Base-by-base conservation (phyloP, 2,113 vertebrate genomes). In the Stercorarius parasiticus region DNA sequence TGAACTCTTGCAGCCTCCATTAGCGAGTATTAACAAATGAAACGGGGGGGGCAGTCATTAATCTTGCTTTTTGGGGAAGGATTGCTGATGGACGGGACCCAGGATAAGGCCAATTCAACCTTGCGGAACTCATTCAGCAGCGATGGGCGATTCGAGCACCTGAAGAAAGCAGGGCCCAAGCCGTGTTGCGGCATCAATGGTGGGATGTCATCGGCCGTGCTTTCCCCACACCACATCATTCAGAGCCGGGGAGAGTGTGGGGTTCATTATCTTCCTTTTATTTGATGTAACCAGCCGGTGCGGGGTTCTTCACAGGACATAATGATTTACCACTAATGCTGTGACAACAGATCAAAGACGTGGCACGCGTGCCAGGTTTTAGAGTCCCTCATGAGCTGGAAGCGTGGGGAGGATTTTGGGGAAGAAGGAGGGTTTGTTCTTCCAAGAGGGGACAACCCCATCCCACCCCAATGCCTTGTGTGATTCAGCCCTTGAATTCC, bases 151-250 rank as follows among this genome's bases (percentile, higher is more conserved):
- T 15, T 14, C 8, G 5, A 65, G n/a, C 49, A 32, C 49, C 53
- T 47, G 53, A 30, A 90, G 61, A 64, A 59, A 47, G 62, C 86
- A 12, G 32, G 49, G 47, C 23, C 70, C 66, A 59, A 85, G 45
- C n/a, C 1, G 0, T 18, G 34, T 32, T 38, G 14, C 26, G 11
- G 0, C 3, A 47, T 64, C 88, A 10, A 2, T 5, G 73, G 47
- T 40, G 5, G 12, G 64, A 18, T 15, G 42, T 18, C 29, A 52
- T 23, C 53, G 26, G 62, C 78, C 16, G 3, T 6, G n/a, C 52
- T 70, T 21, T 8, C n/a, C 77, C 64, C 27, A 1, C 5, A 1
- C 66, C 3, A 2, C 29, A 6, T 52, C 43, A 3, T 58, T 79
- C 10, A 10, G 49, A 53, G 42, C 56, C 34, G 30, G 45, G 38